Conservation (phyloP, 1,140 invertebrate species). For the Nasonia giraulti region DNA sequence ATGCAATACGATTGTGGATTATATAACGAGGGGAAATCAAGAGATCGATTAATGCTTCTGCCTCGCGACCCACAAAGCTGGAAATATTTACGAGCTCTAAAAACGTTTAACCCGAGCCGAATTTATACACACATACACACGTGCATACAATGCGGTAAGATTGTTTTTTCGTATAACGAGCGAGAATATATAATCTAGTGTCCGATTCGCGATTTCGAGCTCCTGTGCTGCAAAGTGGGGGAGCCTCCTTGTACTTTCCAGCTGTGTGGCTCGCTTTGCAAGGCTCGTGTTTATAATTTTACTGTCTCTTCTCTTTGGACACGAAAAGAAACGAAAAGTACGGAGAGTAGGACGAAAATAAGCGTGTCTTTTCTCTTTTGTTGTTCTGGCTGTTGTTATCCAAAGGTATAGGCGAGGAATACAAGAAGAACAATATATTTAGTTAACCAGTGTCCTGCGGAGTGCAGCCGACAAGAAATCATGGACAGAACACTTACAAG, state of each 20-base stretch:
- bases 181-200: neutral
- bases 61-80: neutral
- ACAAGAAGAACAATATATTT: constrained; percentile 21
- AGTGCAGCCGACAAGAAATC: constrained; percentile 11
- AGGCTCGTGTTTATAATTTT: neutral
- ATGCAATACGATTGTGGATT: constrained; percentile 14
- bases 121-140: neutral
- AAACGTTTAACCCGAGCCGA: neutral
- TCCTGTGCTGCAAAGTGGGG: too few relatives aligned
- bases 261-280: neutral
- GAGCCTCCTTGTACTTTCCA: neutral
- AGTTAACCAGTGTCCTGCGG: constrained; percentile 25
- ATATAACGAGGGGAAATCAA: neutral
- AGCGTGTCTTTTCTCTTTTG: neutral
- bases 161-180: neutral
- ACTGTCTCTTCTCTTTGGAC: neutral
- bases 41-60: neutral
- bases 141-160: neutral
- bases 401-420: constrained; percentile 13
- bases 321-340: neutral
- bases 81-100: neutral
- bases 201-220: neutral
- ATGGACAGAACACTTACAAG: constrained; percentile 40
- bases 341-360: neutral
- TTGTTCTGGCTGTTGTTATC: neutral